These are phyloP conservation scores for Hyaena hyaena DNA, from an alignment of 2,113 vertebrate species.

Conservation along the genomic window DNA sequence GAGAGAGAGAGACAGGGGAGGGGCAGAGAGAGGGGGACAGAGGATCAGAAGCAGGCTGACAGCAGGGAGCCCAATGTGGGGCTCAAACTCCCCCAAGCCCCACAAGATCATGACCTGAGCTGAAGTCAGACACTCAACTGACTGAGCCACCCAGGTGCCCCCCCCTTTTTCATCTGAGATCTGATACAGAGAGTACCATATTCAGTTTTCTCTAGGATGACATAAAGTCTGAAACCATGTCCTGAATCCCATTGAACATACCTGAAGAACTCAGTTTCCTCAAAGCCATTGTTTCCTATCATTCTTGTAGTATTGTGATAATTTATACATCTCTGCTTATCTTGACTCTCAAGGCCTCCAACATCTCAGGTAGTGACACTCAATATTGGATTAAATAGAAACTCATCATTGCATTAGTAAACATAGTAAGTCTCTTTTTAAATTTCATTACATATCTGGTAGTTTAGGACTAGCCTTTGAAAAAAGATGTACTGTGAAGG, in stretches of 20 bases:
- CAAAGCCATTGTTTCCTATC: background rate
- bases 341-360: background rate
- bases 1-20: too few species aligned
- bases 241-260: background rate
- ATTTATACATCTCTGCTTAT: background rate
- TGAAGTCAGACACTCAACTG: too few species aligned
- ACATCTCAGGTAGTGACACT: background rate
- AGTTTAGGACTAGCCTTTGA: slow-evolving; percentile 11
- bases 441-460: background rate
- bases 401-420: background rate
- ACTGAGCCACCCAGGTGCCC: too few species aligned
- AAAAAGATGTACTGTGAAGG: background rate
- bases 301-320: background rate
- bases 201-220: background rate
- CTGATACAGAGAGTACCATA: background rate
- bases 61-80: too few species aligned
- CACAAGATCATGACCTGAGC: too few species aligned
- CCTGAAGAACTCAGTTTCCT: background rate
- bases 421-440: background rate
- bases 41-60: too few species aligned
- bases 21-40: too few species aligned
- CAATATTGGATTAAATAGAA: background rate
- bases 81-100: too few species aligned
- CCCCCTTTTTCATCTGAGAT: background rate
- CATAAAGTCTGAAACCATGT: background rate